These are phyloP conservation scores for Calonectris borealis DNA, from an alignment of 2,113 vertebrate genomes.

Conservation along the genomic window DNA sequence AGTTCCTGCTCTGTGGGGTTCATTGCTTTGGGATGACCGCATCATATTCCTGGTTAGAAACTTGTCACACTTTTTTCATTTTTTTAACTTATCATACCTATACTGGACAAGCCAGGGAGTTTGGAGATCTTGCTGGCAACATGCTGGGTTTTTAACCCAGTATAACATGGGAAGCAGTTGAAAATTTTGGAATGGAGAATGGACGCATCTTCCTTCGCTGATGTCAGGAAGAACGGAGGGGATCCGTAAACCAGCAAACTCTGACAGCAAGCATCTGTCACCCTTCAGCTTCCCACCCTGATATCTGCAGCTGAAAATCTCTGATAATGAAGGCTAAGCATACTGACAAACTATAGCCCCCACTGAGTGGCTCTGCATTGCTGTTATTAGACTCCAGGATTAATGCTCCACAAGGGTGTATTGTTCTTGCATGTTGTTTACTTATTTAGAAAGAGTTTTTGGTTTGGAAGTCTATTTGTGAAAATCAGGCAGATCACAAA, in stretches of 20 bases:
- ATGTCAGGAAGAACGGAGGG: not conserved
- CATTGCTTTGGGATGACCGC: not conserved
- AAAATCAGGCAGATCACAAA: not conserved
- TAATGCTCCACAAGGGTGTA: not conserved
- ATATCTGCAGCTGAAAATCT: slow-evolving; percentile 8
- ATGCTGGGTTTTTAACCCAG: not conserved
- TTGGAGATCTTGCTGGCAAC: not conserved
- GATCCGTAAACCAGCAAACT: not conserved
- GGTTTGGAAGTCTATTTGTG: not conserved
- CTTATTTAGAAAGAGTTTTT: not conserved
- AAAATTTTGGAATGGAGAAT: not conserved
- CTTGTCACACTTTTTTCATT: not conserved
- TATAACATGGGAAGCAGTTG: not conserved
- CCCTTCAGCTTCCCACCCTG: not conserved
- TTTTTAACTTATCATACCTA: not conserved
- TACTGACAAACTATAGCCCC: not conserved
- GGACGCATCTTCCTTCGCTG: not conserved
- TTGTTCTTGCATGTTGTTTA: not conserved
- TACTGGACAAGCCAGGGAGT: not conserved
- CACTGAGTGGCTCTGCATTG: not conserved
- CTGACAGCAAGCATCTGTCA: not conserved
- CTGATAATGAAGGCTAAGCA: not conserved
- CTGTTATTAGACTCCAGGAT: not conserved
- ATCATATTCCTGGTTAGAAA: not conserved
- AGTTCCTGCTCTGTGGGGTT: not conserved